Base-by-base conservation (phyloP, 2,888 invertebrate genomes). In the Orthosia incerta region DNA sequence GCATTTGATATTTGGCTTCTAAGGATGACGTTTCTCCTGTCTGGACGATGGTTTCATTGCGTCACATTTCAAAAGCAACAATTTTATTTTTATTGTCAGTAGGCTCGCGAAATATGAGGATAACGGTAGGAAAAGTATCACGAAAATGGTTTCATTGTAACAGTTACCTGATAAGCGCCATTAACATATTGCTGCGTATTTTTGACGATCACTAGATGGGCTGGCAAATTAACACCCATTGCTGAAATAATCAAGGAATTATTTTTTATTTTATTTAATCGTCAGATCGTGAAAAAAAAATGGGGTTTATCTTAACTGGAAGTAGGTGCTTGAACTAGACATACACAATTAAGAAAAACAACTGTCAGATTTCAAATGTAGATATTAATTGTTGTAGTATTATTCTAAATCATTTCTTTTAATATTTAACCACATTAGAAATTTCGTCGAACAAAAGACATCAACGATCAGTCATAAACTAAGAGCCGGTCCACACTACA, bases 141-240 rank as follows among this genome's bases (percentile, higher is more conserved):
- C 7, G 31, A 0, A 31, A 31, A 7, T 7, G 39, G 39, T 39
- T 39, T 7, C 39, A n/a, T 15, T n/a, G 53, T 60, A 55, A 20
- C 18, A 61, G n/a, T 84, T 88, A 91, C 95, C 93, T 96, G 96
- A 88, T 95, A 96, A 57, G 94, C 93, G 1, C 97, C 97, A 74
- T 97, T 97, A 39, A 97, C 96, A 90, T 98, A 98, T 83, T 97
- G 97, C 87, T 97, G 97, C 0, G 98, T 98, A 39, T 98, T 98
- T 92, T 98, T 98, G 56, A 98, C 96, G 26, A 98, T 97, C 7
- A 98, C 98, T 60, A 98, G 95, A 94, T 98, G 98, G 4, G 98
- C 98, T 13, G 98, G 98, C 57, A 98, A 94, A 93, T 98, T 98
- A 0, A 98, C 98, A 9, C 98, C 98, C 97, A 98, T 98, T 3